A percentile compares a stretch with the other conserved stretches of the same genome.
These are phyloP conservation scores for Upupa epops DNA, from an alignment of 2,113 vertebrate species.

Conservation along the genomic window DNA sequence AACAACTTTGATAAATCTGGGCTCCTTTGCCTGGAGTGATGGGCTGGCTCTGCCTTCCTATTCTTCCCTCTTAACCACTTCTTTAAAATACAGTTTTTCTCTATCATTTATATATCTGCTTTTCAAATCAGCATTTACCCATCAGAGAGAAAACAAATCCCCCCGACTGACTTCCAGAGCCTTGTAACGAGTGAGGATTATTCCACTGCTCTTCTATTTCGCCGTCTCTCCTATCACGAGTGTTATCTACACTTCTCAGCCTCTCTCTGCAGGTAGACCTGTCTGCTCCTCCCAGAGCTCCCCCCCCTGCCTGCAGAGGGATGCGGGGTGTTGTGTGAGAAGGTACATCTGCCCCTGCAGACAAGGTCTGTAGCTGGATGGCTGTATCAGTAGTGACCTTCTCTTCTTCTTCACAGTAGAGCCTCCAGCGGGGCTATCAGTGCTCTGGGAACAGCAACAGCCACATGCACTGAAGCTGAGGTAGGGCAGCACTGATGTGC, in stretches of 20 bases:
- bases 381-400: conserved; percentile 13
- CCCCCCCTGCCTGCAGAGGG: background rate
- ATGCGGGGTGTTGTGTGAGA: background rate
- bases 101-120: background rate
- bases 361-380: background rate
- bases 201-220: background rate
- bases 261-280: background rate
- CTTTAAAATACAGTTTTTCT: background rate
- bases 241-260: background rate
- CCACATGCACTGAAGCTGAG: background rate
- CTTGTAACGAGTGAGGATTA: background rate
- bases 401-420: background rate
- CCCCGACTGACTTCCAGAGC: background rate
- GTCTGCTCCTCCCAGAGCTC: background rate
- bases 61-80: background rate
- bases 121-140: background rate
- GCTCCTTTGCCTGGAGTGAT: background rate
- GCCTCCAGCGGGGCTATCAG: background rate
- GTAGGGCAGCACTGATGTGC: background rate
- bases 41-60: background rate
- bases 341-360: conserved; percentile 29
- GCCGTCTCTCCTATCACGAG: background rate
- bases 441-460: background rate
- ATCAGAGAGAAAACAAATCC: background rate
- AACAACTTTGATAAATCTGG: background rate